Conservation (phyloP, 2,888 invertebrate genomes). For the Epistrophella euchroma region DNA sequence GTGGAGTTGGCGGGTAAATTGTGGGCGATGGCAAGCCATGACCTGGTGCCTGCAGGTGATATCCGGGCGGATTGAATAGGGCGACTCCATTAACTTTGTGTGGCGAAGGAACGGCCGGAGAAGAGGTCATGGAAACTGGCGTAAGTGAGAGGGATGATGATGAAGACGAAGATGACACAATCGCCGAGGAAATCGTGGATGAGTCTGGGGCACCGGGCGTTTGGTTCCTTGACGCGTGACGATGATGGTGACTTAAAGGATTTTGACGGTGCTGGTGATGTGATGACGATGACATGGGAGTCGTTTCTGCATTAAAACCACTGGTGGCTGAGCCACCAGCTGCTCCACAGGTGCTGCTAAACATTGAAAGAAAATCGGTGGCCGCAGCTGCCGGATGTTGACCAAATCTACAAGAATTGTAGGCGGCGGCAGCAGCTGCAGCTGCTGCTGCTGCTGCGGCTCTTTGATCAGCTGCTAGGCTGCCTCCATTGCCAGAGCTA, state of each 20-base stretch:
- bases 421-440: slow-evolving; percentile 81
- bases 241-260: slow-evolving; percentile 40
- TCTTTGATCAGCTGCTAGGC: slow-evolving; percentile 80
- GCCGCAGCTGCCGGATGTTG: slow-evolving; percentile 52
- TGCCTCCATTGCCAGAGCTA: slow-evolving; percentile 46
- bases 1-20: slow-evolving; percentile 84
- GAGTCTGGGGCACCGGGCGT: slow-evolving; percentile 31
- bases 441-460: slow-evolving; percentile 80
- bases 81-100: slow-evolving; percentile 76
- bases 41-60: slow-evolving; percentile 76
- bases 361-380: slow-evolving; percentile 78
- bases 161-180: slow-evolving; percentile 72
- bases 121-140: slow-evolving; percentile 75
- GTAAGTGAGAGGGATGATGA: slow-evolving; percentile 77
- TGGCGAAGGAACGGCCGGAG: slow-evolving; percentile 75
- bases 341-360: slow-evolving; percentile 73
- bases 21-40: slow-evolving; percentile 84
- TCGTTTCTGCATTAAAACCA: slow-evolving; percentile 70
- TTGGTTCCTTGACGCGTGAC: slow-evolving; percentile 67
- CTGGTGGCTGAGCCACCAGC: slow-evolving; percentile 43
- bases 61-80: slow-evolving; percentile 76
- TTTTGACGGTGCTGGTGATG: slow-evolving; percentile 62
- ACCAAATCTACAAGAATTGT: slow-evolving; percentile 77
- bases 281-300: slow-evolving; percentile 62
- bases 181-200: slow-evolving; percentile 59